Percentiles rank a stretch among this genome's conserved stretches.
Conservation (phyloP, 2,113 vertebrate genomes). For the Neolamprologus falcicula region DNA sequence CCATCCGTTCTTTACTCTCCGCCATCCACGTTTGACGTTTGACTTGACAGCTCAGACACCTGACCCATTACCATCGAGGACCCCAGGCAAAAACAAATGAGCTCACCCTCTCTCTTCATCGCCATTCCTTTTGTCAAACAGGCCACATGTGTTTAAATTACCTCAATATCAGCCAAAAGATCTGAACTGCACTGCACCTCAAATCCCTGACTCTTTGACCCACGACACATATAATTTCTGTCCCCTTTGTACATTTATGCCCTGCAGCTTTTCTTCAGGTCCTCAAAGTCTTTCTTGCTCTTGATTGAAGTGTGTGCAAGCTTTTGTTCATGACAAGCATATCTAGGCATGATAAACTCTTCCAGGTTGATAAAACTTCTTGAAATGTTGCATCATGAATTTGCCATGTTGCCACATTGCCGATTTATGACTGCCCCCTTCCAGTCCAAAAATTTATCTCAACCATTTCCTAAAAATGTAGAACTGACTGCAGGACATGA, state of each 20-base stretch:
- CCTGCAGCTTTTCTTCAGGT: neutral
- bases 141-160: neutral
- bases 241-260: neutral
- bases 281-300: neutral
- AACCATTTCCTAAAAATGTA: slow-evolving; percentile 11
- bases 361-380: neutral
- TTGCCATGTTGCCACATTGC: slow-evolving; percentile 32
- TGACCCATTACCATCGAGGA: slow-evolving; percentile 12
- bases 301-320: neutral
- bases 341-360: neutral
- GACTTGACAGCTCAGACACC: slow-evolving; percentile 3
- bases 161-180: neutral
- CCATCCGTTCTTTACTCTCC: neutral
- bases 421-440: neutral
- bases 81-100: slow-evolving; percentile 40
- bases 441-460: slow-evolving; percentile 8
- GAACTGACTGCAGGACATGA: neutral
- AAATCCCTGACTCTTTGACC: neutral
- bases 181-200: neutral
- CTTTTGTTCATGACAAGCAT: neutral
- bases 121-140: neutral
- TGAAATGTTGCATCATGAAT: neutral
- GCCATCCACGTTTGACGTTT: neutral
- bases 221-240: neutral
- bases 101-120: neutral